These are phyloP conservation scores for Mythimna loreyi DNA, from an alignment of 2,888 invertebrate genomes.

Conservation along the genomic window DNA sequence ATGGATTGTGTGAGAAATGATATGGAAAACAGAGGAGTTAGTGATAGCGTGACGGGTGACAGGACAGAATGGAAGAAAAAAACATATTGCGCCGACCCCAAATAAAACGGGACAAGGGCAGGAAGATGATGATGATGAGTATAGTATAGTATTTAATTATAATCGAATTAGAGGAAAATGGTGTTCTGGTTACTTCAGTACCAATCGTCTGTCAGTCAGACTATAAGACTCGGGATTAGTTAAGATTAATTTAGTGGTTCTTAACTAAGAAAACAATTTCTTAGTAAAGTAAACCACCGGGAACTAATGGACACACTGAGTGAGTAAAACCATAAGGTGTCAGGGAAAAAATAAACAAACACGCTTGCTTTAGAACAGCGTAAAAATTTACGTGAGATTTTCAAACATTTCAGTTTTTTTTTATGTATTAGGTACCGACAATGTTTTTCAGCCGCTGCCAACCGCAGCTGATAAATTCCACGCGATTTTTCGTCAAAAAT, in stretches of 20 bases:
- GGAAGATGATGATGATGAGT: no score
- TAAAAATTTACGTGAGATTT: constrained; percentile 67
- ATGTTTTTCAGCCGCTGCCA: constrained; percentile 28
- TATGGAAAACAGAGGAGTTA: no score
- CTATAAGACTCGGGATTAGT: constrained; percentile 55
- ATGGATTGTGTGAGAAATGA: no score
- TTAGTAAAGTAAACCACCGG: constrained; percentile 79
- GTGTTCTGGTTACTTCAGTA: constrained; percentile 11
- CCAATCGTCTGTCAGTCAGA: constrained; percentile 34
- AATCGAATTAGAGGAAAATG: neutral
- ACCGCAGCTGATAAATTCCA: constrained; percentile 23
- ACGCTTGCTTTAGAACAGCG: constrained; percentile 45
- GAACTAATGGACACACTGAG: constrained; percentile 90
- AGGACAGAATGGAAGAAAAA: no score
- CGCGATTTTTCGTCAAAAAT: constrained; percentile 19
- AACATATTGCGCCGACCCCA: no score
- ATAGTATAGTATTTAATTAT: neutral
- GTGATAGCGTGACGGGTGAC: no score
- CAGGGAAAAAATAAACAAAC: constrained; percentile 78
- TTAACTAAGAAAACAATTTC: constrained; percentile 72
- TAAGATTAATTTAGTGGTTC: constrained; percentile 61
- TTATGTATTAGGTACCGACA: constrained; percentile 47
- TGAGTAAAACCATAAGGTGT: constrained; percentile 89
- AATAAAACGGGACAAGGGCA: no score
- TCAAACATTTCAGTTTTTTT: constrained; percentile 70